Evolutionary conservation across 2,888 invertebrate genomes (phyloP).

Genomic region (Cataglyphis albicans): DNA sequence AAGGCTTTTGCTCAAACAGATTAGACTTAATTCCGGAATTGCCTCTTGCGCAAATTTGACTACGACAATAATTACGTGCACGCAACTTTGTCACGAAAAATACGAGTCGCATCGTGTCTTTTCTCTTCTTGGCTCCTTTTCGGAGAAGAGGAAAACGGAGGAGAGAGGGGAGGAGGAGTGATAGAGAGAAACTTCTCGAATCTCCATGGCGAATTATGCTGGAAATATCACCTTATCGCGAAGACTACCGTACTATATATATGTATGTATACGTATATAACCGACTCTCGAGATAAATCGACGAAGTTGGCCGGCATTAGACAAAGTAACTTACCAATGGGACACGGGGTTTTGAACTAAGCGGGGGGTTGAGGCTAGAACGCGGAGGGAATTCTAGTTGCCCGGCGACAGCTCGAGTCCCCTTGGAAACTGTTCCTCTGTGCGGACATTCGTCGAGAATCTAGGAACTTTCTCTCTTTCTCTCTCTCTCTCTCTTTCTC

Average conservation of each 20-base stretch:
- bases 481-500: constrained; percentile 29
- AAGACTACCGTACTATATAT: constrained; percentile 28
- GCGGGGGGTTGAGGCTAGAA: constrained; percentile 53
- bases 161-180: too few relatives aligned
- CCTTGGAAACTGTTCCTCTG: constrained; percentile 73
- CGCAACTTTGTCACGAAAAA: not conserved
- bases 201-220: constrained; percentile 25
- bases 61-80: constrained; percentile 1
- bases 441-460: constrained; percentile 65
- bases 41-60: constrained; percentile 16
- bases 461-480: constrained; percentile 33
- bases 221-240: constrained; percentile 47
- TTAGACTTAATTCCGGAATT: constrained; percentile 45
- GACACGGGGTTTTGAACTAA: constrained; percentile 61
- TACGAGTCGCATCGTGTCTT: not conserved
- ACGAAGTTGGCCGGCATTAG: constrained; percentile 71
- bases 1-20: constrained; percentile 43
- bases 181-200: constrained; percentile 6
- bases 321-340: constrained; percentile 69
- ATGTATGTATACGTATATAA: constrained; percentile 2
- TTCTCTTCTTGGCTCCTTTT: not conserved
- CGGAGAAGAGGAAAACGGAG: not conserved
- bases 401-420: constrained; percentile 64
- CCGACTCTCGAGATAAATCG: constrained; percentile 69
- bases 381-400: constrained; percentile 64